These are phyloP conservation scores for Pomatorhinus ruficollis DNA, from an alignment of 2,113 vertebrate genomes.

Conservation along the genomic window DNA sequence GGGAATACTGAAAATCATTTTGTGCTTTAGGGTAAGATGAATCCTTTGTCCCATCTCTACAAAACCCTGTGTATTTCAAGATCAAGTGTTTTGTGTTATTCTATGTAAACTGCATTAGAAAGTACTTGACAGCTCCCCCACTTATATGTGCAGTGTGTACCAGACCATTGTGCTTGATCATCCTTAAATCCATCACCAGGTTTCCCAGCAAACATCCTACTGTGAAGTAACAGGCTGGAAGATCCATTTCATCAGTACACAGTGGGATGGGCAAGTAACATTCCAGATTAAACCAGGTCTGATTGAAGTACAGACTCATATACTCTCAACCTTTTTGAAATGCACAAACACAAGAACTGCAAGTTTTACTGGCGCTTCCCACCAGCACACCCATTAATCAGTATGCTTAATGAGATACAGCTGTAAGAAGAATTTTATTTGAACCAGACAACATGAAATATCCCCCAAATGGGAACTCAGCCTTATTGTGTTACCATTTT, in stretches of 20 bases:
- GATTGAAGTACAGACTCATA: rapidly evolving
- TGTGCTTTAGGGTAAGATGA: neutral
- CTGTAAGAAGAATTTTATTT: neutral
- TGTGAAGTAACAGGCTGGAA: neutral
- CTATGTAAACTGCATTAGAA: neutral
- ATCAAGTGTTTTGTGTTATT: neutral
- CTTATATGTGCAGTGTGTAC: no score
- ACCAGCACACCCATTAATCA: neutral
- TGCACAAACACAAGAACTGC: neutral
- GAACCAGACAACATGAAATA: neutral
- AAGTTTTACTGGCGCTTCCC: neutral
- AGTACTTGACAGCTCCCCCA: neutral
- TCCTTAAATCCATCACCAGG: neutral
- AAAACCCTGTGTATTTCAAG: neutral
- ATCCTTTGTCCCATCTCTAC: neutral
- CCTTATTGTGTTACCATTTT: neutral
- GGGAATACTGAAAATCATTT: neutral
- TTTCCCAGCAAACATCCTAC: neutral
- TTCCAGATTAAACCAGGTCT: neutral
- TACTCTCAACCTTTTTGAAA: neutral
- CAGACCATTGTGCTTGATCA: neutral
- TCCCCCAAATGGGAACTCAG: neutral
- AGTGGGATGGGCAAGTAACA: neutral
- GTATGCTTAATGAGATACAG: neutral
- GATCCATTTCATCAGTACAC: neutral